A percentile compares a stretch with the other conserved stretches of the same genome.
Evolutionary conservation across 2,888 invertebrate species (phyloP).

Genomic region (Noctuana brunneofusca): DNA sequence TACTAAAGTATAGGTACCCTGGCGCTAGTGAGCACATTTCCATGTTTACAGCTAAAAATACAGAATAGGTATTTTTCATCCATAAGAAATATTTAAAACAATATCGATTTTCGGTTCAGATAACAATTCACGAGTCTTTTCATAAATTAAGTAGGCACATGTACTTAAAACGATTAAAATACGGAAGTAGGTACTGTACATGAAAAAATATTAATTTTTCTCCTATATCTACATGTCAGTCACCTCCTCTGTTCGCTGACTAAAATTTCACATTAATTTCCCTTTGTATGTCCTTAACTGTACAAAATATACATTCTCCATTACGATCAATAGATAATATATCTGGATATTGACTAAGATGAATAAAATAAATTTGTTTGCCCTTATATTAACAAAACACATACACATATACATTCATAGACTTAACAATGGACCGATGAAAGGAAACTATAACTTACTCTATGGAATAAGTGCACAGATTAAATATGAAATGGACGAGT

Average conservation of each 20-base stretch:
- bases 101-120: slow-evolving; percentile 27
- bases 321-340: slow-evolving; percentile 26
- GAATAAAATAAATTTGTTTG: slow-evolving; percentile 32
- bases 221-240: slow-evolving; percentile 55
- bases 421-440: slow-evolving; percentile 23
- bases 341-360: slow-evolving; percentile 31
- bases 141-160: slow-evolving; percentile 48
- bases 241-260: slow-evolving; percentile 44
- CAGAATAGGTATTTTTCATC: not conserved
- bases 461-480: slow-evolving; percentile 32
- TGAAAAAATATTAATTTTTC: slow-evolving; percentile 50
- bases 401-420: slow-evolving; percentile 11
- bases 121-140: slow-evolving; percentile 37
- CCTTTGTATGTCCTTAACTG: slow-evolving; percentile 43
- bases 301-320: slow-evolving; percentile 55
- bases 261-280: slow-evolving; percentile 41
- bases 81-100: slow-evolving; percentile 3
- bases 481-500: slow-evolving; percentile 25
- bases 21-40: slow-evolving; percentile 26
- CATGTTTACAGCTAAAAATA: slow-evolving; percentile 15
- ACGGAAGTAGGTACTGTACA: slow-evolving; percentile 59
- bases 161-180: slow-evolving; percentile 42
- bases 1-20: slow-evolving; percentile 7
- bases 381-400: slow-evolving; percentile 15
- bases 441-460: slow-evolving; percentile 26